Base-by-base conservation (phyloP, 2,888 invertebrate genomes). In the Choristoneura rosaceana region DNA sequence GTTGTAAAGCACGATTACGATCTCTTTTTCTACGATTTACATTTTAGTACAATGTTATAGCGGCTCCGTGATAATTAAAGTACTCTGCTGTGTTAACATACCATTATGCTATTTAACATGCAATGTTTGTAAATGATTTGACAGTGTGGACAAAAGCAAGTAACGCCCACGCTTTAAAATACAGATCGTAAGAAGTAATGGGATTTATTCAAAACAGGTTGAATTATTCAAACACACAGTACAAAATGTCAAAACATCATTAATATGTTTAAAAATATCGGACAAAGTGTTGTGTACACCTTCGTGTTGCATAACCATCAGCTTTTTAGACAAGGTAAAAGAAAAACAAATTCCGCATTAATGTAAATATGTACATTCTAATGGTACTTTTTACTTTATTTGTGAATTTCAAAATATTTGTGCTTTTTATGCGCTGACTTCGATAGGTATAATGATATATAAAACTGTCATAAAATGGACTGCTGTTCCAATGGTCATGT, bases 1-100 rank as follows among this genome's bases (percentile, higher is more conserved):
- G 81, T 77, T 84, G 82, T 84, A 81, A 81, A 86, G 71, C 74
- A 71, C 76, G 89, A 89, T 88, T 83, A 85, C 80, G 77, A 87
- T 89, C 86, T 84, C 75, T 77, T 82, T 76, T 81, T 43, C 82
- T 79, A 79, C 79, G 76, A 84, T 88, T 86, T 83, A 85, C 81
- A 87, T 85, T 84, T 84, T 80, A 82, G 77, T 80, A 77, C 76
- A 77, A 69, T 80, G 79, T 80, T 84, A 81, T 80, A 82, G 80
- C 83, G 71, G 77, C 77, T 78, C 80, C 79, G 79, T 83, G 79
- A 82, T 82, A 80, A 82, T 80, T 73, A 73, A 63, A 64, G 45
- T 41, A 63, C 64, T 69, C 34, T 61, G 34, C n/a, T 77, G 43
- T 66, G 71, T 66, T 41, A 66, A 52, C 38, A 74, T 69, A 69